Evolutionary conservation across 2,888 invertebrate species (phyloP), one percentile per base, ranked within the genome.

Genomic region (Callinectes sapidus): DNA sequence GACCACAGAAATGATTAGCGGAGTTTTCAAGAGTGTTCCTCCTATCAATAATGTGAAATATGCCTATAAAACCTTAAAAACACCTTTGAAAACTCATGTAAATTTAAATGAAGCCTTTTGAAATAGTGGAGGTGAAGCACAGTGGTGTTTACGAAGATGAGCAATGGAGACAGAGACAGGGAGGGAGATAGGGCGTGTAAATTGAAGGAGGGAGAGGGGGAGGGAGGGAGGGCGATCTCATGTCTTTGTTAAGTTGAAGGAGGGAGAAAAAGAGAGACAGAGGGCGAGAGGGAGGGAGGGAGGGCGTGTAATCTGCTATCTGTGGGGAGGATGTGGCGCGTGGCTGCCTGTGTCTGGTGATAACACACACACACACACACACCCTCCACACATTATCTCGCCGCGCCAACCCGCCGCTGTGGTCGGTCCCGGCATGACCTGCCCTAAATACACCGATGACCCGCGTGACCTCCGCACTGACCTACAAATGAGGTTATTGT

Each of bases 291-390:
- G 23, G n/a, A 28, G 16, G 39, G 54, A 88, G 39, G 55, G 28
- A 32, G 61, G 2, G 35, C 23, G 81, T 81, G 81, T 14, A 32
- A 81, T 81, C 81, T 32, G 2, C 5, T 81, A 81, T 81, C 81
- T 81, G 81, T 81, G 81, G 81, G 81, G 81, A 81, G 81, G 81
- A 81, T 81, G 35, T 81, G 81, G 81, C 81, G 81, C 81, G 81
- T 81, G 81, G 81, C 81, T 35, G 32, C 35, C 81, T 16, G 32
- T 81, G 81, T 81, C 81, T 81, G 18, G 35, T 81, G 81, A 81
- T 81, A 81, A 81, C 81, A 81, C 35, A 81, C n/a, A n/a, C n/a
- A n/a, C n/a, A n/a, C n/a, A n/a, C n/a, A n/a, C 35, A 32, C 35
- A 81, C 81, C 71, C 71, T 71, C 71, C 71, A 71, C 71, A 71